Evolutionary conservation across 2,888 invertebrate species (phyloP).

Genomic region (Tenthredo amoena): DNA sequence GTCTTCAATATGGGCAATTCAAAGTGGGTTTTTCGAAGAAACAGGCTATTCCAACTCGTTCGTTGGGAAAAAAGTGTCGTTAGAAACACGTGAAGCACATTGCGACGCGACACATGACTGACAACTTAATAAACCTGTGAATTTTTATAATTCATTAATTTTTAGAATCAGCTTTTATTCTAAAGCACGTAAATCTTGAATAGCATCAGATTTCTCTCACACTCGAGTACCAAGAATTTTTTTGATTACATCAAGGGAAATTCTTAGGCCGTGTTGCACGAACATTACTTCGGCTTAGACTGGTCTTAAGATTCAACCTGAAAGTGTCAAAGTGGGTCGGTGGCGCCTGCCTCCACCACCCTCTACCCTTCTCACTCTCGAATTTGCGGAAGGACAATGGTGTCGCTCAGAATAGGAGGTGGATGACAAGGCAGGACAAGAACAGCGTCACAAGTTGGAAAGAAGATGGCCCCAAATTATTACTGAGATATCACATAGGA

Average conservation of each 20-base stretch:
- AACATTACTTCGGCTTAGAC: neutral
- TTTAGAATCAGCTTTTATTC: neutral
- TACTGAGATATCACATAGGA: neutral
- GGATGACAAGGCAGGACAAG: constrained; percentile 24
- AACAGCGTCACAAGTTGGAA: constrained; percentile 62
- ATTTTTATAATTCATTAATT: neutral
- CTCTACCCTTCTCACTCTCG: constrained; percentile 32
- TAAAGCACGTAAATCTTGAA: neutral
- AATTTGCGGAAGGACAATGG: neutral
- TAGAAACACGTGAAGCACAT: neutral
- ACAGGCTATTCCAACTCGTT: neutral
- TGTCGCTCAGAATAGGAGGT: neutral
- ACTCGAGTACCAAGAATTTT: neutral
- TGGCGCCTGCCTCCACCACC: neutral
- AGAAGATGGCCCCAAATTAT: constrained; percentile 67
- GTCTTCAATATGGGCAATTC: neutral
- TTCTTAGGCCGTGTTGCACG: neutral
- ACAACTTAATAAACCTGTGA: neutral
- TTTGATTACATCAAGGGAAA: neutral
- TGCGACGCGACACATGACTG: neutral
- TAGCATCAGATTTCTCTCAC: neutral
- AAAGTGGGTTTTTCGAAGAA: neutral
- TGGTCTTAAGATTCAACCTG: constrained; percentile 10
- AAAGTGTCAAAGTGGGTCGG: constrained; percentile 14
- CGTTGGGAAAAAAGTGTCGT: neutral